Evolutionary conservation across 2,113 vertebrate genomes (phyloP).

Genomic region (Sphyrna mokarran): DNA sequence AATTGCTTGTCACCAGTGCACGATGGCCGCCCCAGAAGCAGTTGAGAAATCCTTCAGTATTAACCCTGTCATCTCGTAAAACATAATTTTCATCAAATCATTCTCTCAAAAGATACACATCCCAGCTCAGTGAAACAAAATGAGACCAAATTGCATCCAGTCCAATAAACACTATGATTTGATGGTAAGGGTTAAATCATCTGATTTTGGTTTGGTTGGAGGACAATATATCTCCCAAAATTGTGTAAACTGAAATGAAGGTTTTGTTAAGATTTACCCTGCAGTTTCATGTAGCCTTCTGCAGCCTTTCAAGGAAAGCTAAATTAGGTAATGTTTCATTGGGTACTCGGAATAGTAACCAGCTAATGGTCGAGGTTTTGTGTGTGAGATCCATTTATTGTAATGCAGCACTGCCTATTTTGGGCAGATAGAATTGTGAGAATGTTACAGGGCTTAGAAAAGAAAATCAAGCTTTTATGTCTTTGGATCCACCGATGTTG

Average conservation of each 20-base stretch:
- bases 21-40: background rate
- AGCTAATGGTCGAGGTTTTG: background rate
- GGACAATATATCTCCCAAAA: background rate
- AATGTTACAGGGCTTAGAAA: background rate
- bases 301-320: background rate
- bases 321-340: slow-evolving; percentile 37
- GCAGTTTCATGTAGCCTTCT: background rate
- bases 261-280: slow-evolving; percentile 6
- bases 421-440: slow-evolving; percentile 21
- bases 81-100: background rate
- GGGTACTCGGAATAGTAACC: slow-evolving; percentile 28
- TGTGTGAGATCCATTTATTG: background rate
- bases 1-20: background rate
- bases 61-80: background rate
- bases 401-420: slow-evolving; percentile 17
- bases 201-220: background rate
- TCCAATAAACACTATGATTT: too few relatives aligned
- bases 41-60: background rate
- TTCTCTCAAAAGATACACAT: background rate
- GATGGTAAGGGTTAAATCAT: background rate
- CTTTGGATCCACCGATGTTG: background rate
- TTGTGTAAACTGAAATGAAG: slow-evolving; percentile 19
- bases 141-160: background rate
- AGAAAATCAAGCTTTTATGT: background rate
- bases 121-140: background rate